Base-by-base conservation (phyloP, 2,797 vertebrate species). In the Crenuchus spilurus region DNA sequence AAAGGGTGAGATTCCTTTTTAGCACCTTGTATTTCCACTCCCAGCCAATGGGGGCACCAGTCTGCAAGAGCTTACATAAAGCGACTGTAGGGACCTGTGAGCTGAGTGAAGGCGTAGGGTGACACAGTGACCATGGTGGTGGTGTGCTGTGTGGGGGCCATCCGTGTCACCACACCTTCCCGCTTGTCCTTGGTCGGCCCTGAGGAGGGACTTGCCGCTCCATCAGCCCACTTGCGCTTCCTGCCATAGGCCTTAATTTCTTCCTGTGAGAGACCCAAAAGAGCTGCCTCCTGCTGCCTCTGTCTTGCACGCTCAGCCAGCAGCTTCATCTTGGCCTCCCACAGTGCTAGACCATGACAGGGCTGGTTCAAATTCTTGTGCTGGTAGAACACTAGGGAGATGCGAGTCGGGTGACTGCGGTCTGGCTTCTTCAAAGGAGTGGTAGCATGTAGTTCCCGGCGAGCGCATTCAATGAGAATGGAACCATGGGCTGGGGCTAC, bases 281-380 rank as follows among this genome's bases (percentile, higher is more conserved):
- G 91, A 0, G 95, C 96, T 0, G 96, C 97, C 85, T 98, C 96
- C 88, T 98, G 96, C 77, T 98, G 96, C 86, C 94, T 90, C 11
- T 93, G 92, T 24, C 94, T 87, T 0, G 97, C 95, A 77, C 96
- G 88, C 85, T 99, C 97, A 0, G 96, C 97, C 88, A 98, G 86
- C 84, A 96, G 90, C 90, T 99, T 98, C 96, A 99, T 95, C 92
- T 99, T 99, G 84, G 96, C 95, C 88, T 99, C 97, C 98, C 98
- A 99, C 33, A 98, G 90, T 62, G 95, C 96, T 87, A 97, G 89
- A 83, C 98, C 98, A 0, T 99, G 98, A 81, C 93, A 91, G 82
- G 98, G 96, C 89, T 99, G 96, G 90, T 98, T 98, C 85, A 99
- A 93, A 93, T 98, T 99, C 92, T 99, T 99, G 93, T 99, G 97